phyloP scores from a whole-genome alignment of 2,888 invertebrate species.

The Marasmarcha lunaedactyla region DNA sequence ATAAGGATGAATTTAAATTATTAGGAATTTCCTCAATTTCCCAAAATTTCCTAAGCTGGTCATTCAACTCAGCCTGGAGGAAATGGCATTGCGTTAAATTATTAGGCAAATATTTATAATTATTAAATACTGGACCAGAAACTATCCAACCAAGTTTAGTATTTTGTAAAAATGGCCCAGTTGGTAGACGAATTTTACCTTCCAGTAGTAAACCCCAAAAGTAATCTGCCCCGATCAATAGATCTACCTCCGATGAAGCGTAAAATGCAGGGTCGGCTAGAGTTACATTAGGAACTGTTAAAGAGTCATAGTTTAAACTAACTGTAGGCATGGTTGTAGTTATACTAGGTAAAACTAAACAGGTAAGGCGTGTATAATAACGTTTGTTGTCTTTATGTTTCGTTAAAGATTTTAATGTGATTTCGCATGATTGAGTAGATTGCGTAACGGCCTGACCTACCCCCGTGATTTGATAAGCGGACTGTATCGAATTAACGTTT shows the following conservation, averaged over 20 bases:
- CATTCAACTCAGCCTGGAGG: background rate
- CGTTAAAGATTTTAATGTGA: conserved; percentile 2
- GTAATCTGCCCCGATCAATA: conserved; percentile 8
- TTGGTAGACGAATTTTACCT: conserved; percentile 6
- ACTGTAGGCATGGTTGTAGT: background rate
- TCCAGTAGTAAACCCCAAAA: conserved; percentile 12
- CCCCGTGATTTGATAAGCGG: conserved; percentile 11
- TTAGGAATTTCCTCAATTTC: conserved; percentile 1
- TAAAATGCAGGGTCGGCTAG: conserved; percentile 1
- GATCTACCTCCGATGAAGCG: background rate
- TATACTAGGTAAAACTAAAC: conserved; percentile 2
- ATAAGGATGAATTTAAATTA: background rate
- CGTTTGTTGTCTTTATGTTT: background rate
- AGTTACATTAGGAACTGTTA: background rate
- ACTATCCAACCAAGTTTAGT: conserved; percentile 5
- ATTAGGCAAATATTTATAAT: background rate
- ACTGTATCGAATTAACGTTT: conserved; percentile 10
- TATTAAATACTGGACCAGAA: background rate
- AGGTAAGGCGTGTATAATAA: conserved; percentile 3
- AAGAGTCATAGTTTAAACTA: background rate
- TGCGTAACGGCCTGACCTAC: conserved; percentile 9
- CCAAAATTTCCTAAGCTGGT: background rate
- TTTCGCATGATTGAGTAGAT: conserved; percentile 3
- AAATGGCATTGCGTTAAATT: background rate
- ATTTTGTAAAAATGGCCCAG: conserved; percentile 9